phyloP scores from a whole-genome alignment of 2,888 invertebrate species.

The Aphrophora alni region DNA sequence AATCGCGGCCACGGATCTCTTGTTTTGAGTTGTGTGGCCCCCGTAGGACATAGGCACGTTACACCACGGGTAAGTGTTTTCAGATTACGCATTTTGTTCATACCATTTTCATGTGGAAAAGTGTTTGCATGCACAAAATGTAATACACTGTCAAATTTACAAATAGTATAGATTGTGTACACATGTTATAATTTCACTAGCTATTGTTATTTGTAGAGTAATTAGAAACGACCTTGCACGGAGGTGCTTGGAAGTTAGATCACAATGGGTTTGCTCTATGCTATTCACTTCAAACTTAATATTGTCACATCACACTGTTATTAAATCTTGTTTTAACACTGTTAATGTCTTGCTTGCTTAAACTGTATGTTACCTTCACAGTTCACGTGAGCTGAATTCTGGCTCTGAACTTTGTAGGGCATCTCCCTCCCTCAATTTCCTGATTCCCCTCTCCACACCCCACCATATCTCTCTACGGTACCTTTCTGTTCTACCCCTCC shows the following conservation, averaged over 20 bases:
- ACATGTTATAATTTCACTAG: background rate
- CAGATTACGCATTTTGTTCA: constrained; percentile 61
- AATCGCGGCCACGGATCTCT: constrained; percentile 50
- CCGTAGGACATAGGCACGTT: constrained; percentile 54
- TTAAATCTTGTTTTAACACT: background rate
- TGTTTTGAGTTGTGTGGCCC: constrained; percentile 51
- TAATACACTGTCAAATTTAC: constrained; percentile 3
- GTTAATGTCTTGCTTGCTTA: background rate
- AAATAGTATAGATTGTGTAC: background rate
- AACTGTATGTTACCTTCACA: constrained; percentile 36
- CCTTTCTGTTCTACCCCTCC: constrained; percentile 37
- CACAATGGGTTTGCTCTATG: background rate
- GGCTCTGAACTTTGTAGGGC: constrained; percentile 38
- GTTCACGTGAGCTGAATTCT: constrained; percentile 39
- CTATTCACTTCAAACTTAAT: background rate
- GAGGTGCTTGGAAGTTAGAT: background rate
- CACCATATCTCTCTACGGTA: constrained; percentile 25
- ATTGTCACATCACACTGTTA: background rate
- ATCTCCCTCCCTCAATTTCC: constrained; percentile 39
- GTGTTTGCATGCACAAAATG: constrained; percentile 28
- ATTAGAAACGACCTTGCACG: background rate
- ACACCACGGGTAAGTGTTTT: constrained; percentile 62
- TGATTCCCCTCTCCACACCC: constrained; percentile 38
- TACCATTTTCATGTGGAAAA: constrained; percentile 58
- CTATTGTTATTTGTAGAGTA: background rate